Evolutionary conservation across 2,888 invertebrate genomes (phyloP), one percentile per base, ranked within the genome.

Genomic region (Mellilla xanthometata): DNA sequence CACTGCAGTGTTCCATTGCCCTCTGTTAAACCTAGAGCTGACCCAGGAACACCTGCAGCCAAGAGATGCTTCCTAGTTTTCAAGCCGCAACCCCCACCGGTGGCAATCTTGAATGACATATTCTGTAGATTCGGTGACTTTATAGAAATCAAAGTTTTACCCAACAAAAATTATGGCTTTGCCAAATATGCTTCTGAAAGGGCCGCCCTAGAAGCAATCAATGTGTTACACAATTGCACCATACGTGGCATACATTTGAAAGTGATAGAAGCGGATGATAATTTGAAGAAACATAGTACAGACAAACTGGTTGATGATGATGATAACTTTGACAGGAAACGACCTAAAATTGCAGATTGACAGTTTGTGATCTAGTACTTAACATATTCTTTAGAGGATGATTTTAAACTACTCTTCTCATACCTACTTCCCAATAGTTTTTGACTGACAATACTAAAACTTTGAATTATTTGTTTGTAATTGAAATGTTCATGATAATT

Each of bases 121-220:
- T 98, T 98, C 77, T 95, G 95, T 59, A 93, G 98, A 62, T 98
- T 98, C 86, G 97, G 97, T 5, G 93, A 95, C 74, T 91, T 98
- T 2, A 97, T 98, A 56, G 97, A 97, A 74, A 95, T 97, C 1
- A 96, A 95, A 69, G 93, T 97, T 77, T 90, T 97, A 56, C 94
- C 94, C 40, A 95, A 97, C 68, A 96, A 96, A 79, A 97, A 96
- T 69, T 98, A 95, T 86, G 98, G 98, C 0, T 98, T 97, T 84
- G 97, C 95, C 0, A 97, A 96, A 75, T 98, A 95, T 87, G 95
- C 96, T 3, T 93, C 91, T 24, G 91, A 91, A 40, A 93, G 93
- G 33, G 93, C 95, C 51, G 98, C 98, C 0, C 91, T 93, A 54
- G 92, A 93, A 56, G 96, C 96, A 2, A 95, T 96, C 36, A 70